Evolutionary conservation across 2,888 invertebrate species (phyloP).

Genomic region (Argyresthia albistria): DNA sequence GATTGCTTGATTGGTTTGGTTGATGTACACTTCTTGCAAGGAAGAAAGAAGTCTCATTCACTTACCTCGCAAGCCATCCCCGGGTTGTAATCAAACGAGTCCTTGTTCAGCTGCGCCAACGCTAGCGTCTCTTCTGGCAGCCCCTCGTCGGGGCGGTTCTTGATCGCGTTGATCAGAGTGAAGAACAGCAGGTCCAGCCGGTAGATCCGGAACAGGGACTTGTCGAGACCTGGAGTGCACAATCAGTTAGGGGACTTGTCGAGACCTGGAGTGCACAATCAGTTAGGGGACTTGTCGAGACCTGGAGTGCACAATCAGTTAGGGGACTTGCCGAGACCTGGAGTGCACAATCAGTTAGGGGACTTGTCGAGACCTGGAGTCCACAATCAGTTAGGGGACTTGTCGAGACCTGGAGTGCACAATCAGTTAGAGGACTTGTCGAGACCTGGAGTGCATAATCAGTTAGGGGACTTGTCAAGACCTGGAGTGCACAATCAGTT

Average conservation of each 20-base stretch:
- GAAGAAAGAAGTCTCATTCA: not conserved
- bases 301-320: conserved; percentile 19
- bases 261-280: conserved; percentile 26
- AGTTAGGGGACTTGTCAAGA: too few species aligned
- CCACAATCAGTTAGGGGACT: too few species aligned
- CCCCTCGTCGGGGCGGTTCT: conserved; percentile 25
- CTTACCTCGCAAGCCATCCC: conserved; percentile 36
- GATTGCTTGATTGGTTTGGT: too few species aligned
- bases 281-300: conserved; percentile 21
- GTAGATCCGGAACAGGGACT: conserved; percentile 42
- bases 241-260: conserved; percentile 13
- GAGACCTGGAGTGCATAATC: too few species aligned
- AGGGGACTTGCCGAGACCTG: conserved; percentile 32
- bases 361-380: too few species aligned
- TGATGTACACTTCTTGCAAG: too few species aligned
- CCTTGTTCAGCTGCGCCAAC: conserved; percentile 32
- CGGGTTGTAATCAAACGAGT: conserved; percentile 41
- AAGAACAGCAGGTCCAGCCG: conserved; percentile 41
- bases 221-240: conserved; percentile 34
- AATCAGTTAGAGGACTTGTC: too few species aligned
- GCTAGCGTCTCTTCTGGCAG: conserved; percentile 49
- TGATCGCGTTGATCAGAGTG: conserved; percentile 34
- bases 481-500: too few species aligned
- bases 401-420: too few species aligned
- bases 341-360: not conserved